phyloP scores from a whole-genome alignment of 37 sponge, comb jelly and placozoan species.

The Ianthella basta region DNA sequence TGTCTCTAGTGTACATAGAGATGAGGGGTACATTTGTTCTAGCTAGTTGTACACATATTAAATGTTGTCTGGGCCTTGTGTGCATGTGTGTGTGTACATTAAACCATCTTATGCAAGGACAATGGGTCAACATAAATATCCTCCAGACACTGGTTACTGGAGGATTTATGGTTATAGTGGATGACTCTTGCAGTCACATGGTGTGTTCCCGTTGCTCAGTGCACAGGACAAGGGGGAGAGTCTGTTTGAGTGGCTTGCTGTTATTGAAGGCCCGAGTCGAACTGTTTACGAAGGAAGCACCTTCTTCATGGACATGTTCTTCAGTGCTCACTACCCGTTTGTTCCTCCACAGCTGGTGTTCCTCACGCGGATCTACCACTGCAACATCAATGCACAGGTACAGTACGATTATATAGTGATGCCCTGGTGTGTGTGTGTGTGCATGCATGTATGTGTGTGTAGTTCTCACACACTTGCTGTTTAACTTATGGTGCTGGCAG shows the following conservation, averaged over 20 bases:
- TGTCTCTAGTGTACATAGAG: too few species aligned
- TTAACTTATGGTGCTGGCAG: too few species aligned
- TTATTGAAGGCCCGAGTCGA: background rate
- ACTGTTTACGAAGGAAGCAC: conserved; percentile 30
- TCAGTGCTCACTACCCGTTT: background rate
- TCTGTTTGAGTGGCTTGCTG: conserved; percentile 30
- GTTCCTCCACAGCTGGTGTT: conserved; percentile 6
- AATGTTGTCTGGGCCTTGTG: too few species aligned
- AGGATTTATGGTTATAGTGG: too few species aligned
- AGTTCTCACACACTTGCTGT: too few species aligned
- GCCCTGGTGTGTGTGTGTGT: conserved; percentile 15
- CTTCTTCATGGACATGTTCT: conserved; percentile 17
- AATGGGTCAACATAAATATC: too few species aligned
- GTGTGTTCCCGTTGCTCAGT: background rate
- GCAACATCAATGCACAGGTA: conserved; percentile 17
- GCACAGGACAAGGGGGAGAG: background rate
- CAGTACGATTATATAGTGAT: background rate
- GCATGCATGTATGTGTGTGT: conserved; percentile 8
- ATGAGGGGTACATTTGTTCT: too few species aligned
- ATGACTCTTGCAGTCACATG: too few species aligned
- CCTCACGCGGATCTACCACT: conserved; percentile 28
- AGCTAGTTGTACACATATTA: too few species aligned
- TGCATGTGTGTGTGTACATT: too few species aligned
- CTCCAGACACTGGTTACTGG: too few species aligned
- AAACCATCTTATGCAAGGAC: too few species aligned